Percentiles rank a stretch among this genome's conserved stretches.
Conservation (phyloP, 2,113 vertebrate species). For the Sminthopsis crassicaudata region DNA sequence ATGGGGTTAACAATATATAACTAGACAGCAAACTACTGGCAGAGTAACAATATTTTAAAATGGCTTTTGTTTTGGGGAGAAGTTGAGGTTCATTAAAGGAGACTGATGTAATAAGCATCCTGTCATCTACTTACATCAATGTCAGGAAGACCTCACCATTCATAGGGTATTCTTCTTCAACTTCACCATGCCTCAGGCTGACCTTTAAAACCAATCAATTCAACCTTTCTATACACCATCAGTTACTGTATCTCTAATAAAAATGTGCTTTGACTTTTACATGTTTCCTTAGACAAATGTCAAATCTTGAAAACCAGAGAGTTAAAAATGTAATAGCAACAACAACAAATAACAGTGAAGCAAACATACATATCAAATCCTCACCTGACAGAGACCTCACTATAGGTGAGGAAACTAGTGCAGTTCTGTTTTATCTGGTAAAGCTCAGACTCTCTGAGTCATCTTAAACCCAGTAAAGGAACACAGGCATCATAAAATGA, state of each 20-base stretch:
- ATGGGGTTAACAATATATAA: neutral
- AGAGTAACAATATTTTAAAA: neutral
- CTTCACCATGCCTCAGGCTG: neutral
- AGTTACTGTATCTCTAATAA: neutral
- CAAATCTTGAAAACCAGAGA: neutral
- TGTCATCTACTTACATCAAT: neutral
- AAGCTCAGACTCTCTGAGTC: neutral
- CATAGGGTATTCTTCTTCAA: neutral
- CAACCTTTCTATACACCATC: neutral
- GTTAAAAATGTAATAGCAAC: neutral
- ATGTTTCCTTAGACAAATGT: neutral
- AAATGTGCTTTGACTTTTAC: neutral
- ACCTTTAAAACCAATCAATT: neutral
- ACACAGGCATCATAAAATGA: neutral
- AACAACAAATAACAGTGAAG: neutral
- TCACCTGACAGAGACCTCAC: neutral
- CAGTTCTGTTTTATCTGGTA: neutral
- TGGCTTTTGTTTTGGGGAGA: neutral
- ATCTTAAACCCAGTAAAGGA: neutral
- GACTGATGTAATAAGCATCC: neutral
- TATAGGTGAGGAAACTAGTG: neutral
- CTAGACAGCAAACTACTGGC: neutral
- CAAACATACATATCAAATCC: neutral
- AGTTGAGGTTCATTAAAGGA: neutral
- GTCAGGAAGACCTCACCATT: neutral